Evolutionary conservation across 2,113 vertebrate species (phyloP).

Genomic region (Toxostoma redivivum): DNA sequence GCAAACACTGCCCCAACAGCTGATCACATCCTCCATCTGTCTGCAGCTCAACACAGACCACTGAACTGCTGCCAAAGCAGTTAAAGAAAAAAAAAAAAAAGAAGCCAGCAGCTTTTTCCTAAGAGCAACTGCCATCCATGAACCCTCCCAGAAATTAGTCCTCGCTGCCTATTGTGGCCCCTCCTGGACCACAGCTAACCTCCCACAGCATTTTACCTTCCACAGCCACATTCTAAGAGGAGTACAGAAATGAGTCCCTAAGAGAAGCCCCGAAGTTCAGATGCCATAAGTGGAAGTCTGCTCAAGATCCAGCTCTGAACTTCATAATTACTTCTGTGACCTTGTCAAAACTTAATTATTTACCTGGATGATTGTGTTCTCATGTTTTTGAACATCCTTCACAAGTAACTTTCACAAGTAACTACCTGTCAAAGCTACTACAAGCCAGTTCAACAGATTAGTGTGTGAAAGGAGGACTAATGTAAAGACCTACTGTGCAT

Average conservation of each 20-base stretch:
- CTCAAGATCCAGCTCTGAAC: background rate
- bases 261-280: background rate
- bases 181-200: background rate
- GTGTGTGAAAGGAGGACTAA: background rate
- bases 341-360: background rate
- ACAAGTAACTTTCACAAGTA: background rate
- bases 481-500: background rate
- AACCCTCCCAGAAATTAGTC: background rate
- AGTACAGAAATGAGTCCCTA: background rate
- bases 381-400: background rate
- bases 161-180: fast-evolving
- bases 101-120: background rate
- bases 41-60: constrained; percentile 6
- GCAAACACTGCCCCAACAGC: constrained; percentile 38
- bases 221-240: fast-evolving
- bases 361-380: background rate
- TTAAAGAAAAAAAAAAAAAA: background rate
- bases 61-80: constrained; percentile 23
- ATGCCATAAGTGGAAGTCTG: background rate
- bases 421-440: background rate
- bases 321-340: background rate
- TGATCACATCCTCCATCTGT: constrained; percentile 57
- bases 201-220: background rate
- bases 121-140: background rate
- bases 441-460: background rate